Evolutionary conservation across 2,113 vertebrate genomes (phyloP), one percentile per base, ranked within the genome.

Genomic region (Colossoma macropomum): DNA sequence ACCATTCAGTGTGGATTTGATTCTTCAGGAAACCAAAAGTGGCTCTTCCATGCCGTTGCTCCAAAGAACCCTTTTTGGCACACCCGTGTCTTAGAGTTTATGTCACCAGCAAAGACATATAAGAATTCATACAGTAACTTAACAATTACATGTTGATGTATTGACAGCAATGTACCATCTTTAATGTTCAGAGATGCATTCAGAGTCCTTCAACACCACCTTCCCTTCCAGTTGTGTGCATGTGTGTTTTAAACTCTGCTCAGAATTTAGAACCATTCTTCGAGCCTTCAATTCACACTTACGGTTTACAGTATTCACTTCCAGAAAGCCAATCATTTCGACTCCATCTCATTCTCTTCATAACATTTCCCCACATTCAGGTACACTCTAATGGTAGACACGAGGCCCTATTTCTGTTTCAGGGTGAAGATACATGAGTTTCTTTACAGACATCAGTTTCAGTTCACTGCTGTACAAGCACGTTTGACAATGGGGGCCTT

Each of bases 271-370:
- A 5, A 71, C 23, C 34, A 52, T 28, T 54, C 60, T 74, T 23
- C 52, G 17, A 41, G 23, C 70, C 52, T 79, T 77, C 69, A 21
- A 8, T 60, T 34, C 54, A 79, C 85, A 84, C 81, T 69, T 86
- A 79, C 84, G 19, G 75, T 72, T 50, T 63, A 79, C 80, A 72
- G 21, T 28, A 59, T 69, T 73, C 87, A 87, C 81, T 65, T 87
- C 62, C 84, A 52, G 34, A 78, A 66, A 86, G 60, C 70, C 85
- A 84, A 15, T 34, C 12, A 27, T 63, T 68, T 38, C 59, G 12
- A 25, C 25, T 62, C 23, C 71, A 56, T 68, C 48, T 82, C 77
- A 45, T 25, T 60, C 21, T 34, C 23, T 38, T 80, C 12, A n/a
- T 13, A 77, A 60, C 54, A 17, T 25, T 32, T 82, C 3, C 16